phyloP scores from a whole-genome alignment of 2,888 invertebrate genomes.

The Xylocampa areola region DNA sequence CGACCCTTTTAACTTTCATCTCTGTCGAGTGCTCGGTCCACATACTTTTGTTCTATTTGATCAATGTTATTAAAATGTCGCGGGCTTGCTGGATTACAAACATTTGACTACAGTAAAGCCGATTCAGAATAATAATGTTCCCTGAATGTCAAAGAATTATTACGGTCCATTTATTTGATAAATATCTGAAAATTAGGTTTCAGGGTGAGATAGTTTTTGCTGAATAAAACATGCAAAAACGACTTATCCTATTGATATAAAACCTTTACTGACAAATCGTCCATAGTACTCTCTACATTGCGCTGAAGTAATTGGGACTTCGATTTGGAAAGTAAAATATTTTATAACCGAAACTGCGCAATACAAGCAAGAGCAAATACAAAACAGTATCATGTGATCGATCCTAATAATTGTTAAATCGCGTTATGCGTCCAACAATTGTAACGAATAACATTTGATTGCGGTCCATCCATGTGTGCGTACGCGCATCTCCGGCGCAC shows the following conservation, averaged over 20 bases:
- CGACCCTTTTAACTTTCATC: constrained; percentile 90
- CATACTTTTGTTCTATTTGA: constrained; percentile 90
- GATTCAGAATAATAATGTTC: constrained; percentile 61
- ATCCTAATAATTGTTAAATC: constrained; percentile 61
- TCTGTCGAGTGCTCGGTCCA: constrained; percentile 90
- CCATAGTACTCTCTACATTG: background rate
- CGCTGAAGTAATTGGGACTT: background rate
- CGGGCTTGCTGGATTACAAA: constrained; percentile 85
- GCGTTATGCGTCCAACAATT: constrained; percentile 64
- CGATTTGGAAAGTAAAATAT: background rate
- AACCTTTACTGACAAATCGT: background rate
- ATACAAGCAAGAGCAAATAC: constrained; percentile 30
- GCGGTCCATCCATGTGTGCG: constrained; percentile 62
- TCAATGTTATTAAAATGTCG: constrained; percentile 90
- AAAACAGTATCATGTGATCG: constrained; percentile 55
- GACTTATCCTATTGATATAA: background rate
- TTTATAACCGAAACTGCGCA: constrained; percentile 1
- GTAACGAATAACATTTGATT: constrained; percentile 69
- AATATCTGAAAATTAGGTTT: constrained; percentile 4
- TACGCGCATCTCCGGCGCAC: constrained; percentile 65
- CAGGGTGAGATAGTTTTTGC: constrained; percentile 5
- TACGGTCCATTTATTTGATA: constrained; percentile 23
- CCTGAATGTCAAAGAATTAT: constrained; percentile 35
- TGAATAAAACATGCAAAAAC: background rate
- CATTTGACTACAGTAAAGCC: constrained; percentile 84